phyloP scores from a whole-genome alignment of 2,113 vertebrate species.

The Turnix velox region DNA sequence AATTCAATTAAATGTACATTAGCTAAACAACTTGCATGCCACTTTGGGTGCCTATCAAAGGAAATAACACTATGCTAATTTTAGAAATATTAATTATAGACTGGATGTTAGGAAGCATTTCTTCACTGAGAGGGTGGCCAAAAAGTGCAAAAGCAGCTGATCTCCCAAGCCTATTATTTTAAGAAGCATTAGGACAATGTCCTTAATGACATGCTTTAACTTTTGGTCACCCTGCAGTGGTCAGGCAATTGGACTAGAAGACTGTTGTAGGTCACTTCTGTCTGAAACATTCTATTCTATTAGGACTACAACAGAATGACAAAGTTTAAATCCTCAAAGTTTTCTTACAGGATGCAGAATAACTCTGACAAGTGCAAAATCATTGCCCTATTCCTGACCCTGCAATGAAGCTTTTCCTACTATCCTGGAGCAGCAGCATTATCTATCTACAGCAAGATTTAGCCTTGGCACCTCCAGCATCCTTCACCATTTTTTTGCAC shows the following conservation, averaged over 20 bases:
- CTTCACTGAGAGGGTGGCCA: neutral
- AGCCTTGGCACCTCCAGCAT: neutral
- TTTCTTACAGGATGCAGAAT: neutral
- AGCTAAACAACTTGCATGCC: neutral
- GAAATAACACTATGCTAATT: neutral
- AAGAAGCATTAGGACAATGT: neutral
- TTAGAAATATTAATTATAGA: neutral
- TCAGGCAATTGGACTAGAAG: neutral
- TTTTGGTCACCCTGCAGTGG: neutral
- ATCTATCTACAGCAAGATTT: neutral
- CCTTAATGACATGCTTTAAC: neutral
- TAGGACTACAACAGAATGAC: neutral
- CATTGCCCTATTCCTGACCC: neutral
- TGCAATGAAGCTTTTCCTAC: neutral
- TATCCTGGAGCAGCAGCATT: neutral
- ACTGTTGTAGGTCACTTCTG: neutral
- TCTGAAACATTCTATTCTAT: neutral
- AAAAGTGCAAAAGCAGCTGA: neutral
- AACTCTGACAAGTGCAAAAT: neutral
- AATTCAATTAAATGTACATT: neutral
- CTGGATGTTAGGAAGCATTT: neutral
- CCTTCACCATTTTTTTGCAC: neutral
- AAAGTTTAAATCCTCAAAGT: neutral
- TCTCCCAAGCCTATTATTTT: neutral
- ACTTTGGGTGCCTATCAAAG: neutral